A percentile compares a stretch with the other conserved stretches of the same genome.
phyloP scores from a whole-genome alignment of 2,888 invertebrate genomes.

The Yponomeuta plumbellus region DNA sequence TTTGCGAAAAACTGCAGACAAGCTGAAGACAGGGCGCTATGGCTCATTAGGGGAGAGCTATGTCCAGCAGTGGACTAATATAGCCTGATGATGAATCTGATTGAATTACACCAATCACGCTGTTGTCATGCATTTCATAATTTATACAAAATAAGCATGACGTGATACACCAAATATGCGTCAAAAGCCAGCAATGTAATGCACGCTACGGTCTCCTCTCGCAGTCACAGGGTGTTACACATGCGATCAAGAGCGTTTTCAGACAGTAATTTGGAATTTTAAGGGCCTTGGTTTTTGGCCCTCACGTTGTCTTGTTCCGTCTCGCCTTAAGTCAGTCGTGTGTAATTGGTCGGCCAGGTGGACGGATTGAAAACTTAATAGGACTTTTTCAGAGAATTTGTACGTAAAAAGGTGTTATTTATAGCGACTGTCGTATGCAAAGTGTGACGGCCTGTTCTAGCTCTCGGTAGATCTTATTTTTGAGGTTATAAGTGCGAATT shows the following conservation, averaged over 20 bases:
- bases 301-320: constrained; percentile 13
- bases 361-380: neutral
- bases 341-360: constrained; percentile 16
- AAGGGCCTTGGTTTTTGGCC: neutral
- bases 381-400: neutral
- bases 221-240: neutral
- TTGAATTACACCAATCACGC: too few relatives aligned
- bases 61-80: too few relatives aligned
- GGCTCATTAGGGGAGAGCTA: too few relatives aligned
- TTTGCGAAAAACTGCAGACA: too few relatives aligned
- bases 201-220: neutral
- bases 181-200: neutral
- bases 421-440: neutral
- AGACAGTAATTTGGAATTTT: constrained; percentile 3
- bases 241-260: constrained; percentile 4
- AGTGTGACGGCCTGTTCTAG: too few relatives aligned
- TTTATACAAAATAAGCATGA: too few relatives aligned
- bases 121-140: too few relatives aligned
- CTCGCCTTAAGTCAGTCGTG: neutral
- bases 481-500: too few relatives aligned
- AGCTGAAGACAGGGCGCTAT: too few relatives aligned
- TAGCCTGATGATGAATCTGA: too few relatives aligned
- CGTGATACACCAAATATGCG: too few relatives aligned
- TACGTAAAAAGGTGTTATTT: neutral
- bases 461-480: too few relatives aligned